Evolutionary conservation across 1,140 invertebrate species (phyloP), one percentile per base, ranked within the genome.

Genomic region (Leptopilina boulardi): DNA sequence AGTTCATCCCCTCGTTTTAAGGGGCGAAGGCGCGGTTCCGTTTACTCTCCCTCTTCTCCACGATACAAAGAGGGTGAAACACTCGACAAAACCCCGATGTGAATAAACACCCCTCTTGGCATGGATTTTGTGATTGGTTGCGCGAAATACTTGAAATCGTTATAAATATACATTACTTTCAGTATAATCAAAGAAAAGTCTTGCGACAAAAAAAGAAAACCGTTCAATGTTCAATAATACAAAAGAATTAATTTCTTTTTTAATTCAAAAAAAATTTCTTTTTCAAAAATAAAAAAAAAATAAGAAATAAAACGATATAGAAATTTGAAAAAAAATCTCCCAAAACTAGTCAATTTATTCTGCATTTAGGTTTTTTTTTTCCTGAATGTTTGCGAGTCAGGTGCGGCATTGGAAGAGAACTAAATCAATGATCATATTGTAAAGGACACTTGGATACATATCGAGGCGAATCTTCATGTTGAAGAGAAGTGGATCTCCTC

Each of bases 371-470:
- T 19, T n/a, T n/a, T n/a, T n/a, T n/a, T n/a, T n/a, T n/a, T n/a
- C n/a, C n/a, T n/a, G 19, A 73, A 80, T 77, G 79, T 79, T 81
- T 82, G 74, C 77, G 77, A 81, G 79, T 84, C 84, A 82, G 80
- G 77, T 81, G 79, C 59, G 75, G 79, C 75, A 71, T 75, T 71
- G 72, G 78, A 78, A 72, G 54, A 80, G 51, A 34, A 38, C 74
- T 70, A 26, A 74, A 44, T 51, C 47, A 18, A n/a, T n/a, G 47
- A 44, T 44, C 9, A 38, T 38, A 8, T 38, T 47, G 77, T 80
- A 81, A 82, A 80, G 59, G 82, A 82, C 77, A 75, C 79, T 78
- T 9, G 34, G 71, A n/a, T 70, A 75, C 70, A 73, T n/a, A 70
- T 86, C 51, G 72, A 83, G 71, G 79, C 18, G 66, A 74, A 75